phyloP scores from a whole-genome alignment of 30 jellyfish, hydroid and myxozoan species.

The Cassiopea xamachana region DNA sequence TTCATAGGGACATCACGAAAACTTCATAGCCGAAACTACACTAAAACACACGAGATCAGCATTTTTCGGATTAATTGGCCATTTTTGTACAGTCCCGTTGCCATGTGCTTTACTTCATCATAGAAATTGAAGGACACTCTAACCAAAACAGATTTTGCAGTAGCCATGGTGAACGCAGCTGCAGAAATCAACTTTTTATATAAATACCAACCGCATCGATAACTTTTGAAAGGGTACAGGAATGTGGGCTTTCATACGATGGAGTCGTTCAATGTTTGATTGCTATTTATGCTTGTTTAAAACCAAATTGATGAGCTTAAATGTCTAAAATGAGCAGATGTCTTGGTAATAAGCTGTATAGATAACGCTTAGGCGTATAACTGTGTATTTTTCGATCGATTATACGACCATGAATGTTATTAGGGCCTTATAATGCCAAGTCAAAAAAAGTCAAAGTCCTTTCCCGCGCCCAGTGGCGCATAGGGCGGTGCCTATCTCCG shows the following conservation, averaged over 20 bases:
- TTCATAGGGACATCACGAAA: neutral
- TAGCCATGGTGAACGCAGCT: neutral
- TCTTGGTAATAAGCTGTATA: neutral
- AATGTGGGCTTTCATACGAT: neutral
- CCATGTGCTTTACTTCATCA: neutral
- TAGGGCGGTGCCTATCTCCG: no score
- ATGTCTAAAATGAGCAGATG: neutral
- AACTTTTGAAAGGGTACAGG: neutral
- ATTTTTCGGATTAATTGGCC: neutral
- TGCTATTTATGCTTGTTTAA: neutral
- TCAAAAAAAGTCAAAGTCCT: no score
- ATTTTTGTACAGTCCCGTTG: neutral
- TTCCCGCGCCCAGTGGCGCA: no score
- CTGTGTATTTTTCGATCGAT: neutral
- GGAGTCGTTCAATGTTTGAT: neutral
- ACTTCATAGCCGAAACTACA: no score
- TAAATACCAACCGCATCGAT: constrained; percentile 1
- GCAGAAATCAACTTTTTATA: neutral
- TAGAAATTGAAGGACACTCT: neutral
- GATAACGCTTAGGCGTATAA: neutral
- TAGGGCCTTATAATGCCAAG: neutral
- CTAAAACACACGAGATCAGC: neutral
- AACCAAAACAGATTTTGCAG: neutral
- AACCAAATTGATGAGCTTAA: neutral
- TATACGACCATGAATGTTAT: neutral